Conservation (phyloP, 2,113 vertebrate species). For the Pao palembangensis region DNA sequence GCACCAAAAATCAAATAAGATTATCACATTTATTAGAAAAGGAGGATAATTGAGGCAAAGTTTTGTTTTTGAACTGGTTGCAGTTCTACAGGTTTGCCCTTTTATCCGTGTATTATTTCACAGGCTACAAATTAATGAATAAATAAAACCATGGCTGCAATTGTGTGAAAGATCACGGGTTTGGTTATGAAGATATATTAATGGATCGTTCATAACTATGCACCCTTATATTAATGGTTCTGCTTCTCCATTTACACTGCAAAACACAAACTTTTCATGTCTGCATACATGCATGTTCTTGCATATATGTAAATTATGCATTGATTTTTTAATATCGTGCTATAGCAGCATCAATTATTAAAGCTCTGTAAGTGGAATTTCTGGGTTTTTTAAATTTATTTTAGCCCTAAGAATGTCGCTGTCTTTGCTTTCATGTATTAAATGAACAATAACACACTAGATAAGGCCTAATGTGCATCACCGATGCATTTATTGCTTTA, state of each 20-base stretch:
- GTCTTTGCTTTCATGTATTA: slow-evolving; percentile 15
- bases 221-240: background rate
- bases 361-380: slow-evolving; percentile 31
- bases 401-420: slow-evolving; percentile 16
- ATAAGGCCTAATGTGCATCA: slow-evolving; percentile 4
- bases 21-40: too few species aligned
- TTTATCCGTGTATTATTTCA: too few species aligned
- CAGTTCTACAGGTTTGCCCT: too few species aligned
- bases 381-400: slow-evolving; percentile 31
- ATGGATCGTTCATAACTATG: too few species aligned
- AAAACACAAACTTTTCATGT: slow-evolving; percentile 1
- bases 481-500: slow-evolving; percentile 23
- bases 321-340: slow-evolving; percentile 16
- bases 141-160: too few species aligned
- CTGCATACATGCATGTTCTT: background rate
- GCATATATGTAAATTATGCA: slow-evolving; percentile 36
- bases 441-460: slow-evolving; percentile 17
- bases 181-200: too few species aligned
- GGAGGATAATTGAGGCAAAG: too few species aligned
- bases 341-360: slow-evolving; percentile 46
- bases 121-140: too few species aligned
- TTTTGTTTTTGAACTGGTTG: too few species aligned
- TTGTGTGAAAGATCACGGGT: too few species aligned
- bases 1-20: too few species aligned
- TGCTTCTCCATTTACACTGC: background rate